Evolutionary conservation across 2,113 vertebrate genomes (phyloP).

Genomic region (Thomomys bottae): DNA sequence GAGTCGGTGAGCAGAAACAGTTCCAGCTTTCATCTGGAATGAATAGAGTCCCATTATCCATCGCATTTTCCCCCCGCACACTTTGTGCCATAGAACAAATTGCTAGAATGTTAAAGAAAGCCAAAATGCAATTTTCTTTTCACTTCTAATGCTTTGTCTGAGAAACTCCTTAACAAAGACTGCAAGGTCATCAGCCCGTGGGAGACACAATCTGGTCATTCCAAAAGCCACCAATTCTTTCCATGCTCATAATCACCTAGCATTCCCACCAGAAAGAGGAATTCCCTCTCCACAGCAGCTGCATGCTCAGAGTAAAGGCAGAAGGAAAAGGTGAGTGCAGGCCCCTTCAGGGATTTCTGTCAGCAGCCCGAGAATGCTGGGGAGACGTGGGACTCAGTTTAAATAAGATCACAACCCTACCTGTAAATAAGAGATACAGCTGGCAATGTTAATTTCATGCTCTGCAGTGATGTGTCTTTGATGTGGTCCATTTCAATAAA

Average conservation of each 20-base stretch:
- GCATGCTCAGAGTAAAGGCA: background rate
- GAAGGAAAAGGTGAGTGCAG: background rate
- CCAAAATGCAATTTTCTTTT: constrained; percentile 49
- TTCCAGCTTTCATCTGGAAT: constrained; percentile 46
- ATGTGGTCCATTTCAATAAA: constrained; percentile 81
- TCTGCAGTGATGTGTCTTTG: constrained; percentile 79
- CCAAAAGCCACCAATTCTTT: background rate
- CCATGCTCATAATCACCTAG: background rate
- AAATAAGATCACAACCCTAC: constrained; percentile 79
- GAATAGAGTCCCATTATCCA: constrained; percentile 22
- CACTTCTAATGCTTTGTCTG: constrained; percentile 54
- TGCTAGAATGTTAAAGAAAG: constrained; percentile 54
- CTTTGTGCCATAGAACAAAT: constrained; percentile 51
- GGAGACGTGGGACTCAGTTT: constrained; percentile 74
- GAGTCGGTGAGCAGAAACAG: background rate
- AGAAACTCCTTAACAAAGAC: constrained; percentile 51
- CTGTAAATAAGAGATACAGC: constrained; percentile 83
- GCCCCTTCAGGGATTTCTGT: constrained; percentile 50
- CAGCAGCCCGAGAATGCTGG: constrained; percentile 58
- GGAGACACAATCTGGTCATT: background rate
- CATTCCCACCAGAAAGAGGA: constrained; percentile 44
- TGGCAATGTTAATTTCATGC: constrained; percentile 82
- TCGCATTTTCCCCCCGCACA: background rate
- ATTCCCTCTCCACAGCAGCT: background rate
- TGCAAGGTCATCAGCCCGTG: background rate